These are phyloP conservation scores for Lipotes vexillifer DNA, from an alignment of 2,113 vertebrate species.

Conservation along the genomic window DNA sequence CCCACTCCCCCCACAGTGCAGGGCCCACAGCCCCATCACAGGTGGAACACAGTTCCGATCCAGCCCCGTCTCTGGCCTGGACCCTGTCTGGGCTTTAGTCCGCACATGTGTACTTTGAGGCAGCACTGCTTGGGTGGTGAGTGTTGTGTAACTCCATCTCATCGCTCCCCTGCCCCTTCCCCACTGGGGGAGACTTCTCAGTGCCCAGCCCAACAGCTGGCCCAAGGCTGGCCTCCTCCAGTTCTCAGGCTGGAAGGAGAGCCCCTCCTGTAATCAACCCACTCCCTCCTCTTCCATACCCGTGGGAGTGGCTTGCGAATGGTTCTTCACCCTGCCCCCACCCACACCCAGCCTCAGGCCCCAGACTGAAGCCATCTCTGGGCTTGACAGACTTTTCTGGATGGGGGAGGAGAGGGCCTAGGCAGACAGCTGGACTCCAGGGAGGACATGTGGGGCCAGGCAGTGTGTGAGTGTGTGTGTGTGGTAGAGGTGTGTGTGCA, in stretches of 20 bases:
- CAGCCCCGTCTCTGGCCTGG: background rate
- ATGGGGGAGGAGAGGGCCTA: background rate
- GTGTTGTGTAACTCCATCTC: conserved; percentile 13
- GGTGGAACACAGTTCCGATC: background rate
- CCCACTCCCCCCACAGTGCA: background rate
- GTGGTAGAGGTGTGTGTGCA: background rate
- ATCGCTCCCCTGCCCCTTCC: background rate
- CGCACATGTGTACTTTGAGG: background rate
- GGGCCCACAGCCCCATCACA: background rate
- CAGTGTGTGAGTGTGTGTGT: background rate
- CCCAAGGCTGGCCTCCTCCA: conserved; percentile 35
- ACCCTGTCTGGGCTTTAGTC: background rate
- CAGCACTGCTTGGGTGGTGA: background rate
- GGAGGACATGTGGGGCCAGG: background rate
- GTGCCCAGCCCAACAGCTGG: conserved; percentile 61
- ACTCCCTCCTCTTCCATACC: background rate
- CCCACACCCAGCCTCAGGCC: background rate
- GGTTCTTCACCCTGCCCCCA: background rate
- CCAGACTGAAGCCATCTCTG: conserved; percentile 43
- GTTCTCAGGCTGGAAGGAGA: conserved; percentile 35
- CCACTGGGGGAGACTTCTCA: background rate
- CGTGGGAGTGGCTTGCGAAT: background rate
- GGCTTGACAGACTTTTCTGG: conserved; percentile 12
- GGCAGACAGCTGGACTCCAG: background rate
- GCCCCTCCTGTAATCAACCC: background rate